Base-by-base conservation (phyloP, 2,797 vertebrate genomes). In the Rhabdophis nuchalis region DNA sequence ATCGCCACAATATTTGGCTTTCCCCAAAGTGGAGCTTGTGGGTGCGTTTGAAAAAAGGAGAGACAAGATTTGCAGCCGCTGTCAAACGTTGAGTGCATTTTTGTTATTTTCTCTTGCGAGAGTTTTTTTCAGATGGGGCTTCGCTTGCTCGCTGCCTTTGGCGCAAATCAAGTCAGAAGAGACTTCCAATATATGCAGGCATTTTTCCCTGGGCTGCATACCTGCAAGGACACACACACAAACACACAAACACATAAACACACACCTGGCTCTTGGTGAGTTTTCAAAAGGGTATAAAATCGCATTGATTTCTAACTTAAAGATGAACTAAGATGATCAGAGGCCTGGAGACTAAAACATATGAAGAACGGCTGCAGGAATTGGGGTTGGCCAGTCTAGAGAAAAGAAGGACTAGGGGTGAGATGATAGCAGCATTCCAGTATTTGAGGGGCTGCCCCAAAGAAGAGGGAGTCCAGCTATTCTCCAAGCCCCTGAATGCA, bases 1-100 rank as follows among this genome's bases (percentile, higher is more conserved):
- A 93, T 96, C 95, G 27, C 54, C 85, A 32, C 85, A 53, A 96
- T 94, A 86, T 94, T 92, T 92, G 95, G 91, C 14, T 91, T 85
- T 88, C 93, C 87, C 72, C 72, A 82, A 46, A 82, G 72, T 82
- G 27, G 93, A 92, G 27, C 1, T 58, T 92, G 3, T 92, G 3
- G 1, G 50, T 0, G 36, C 88, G 41, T 90, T 91, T n/a, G n/a
- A 85, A 94, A 89, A 93, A 29, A 0, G 93, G 23, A 0, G 12
- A 91, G 61, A 50, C 8, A 4, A 10, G 10, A 18, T 5, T 14
- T 36, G 36, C 58, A 18, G 86, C 61, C 82, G 90, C 56, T 86
- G 86, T 50, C 91, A 91, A 82, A 92, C 11, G 93, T 92, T 92
- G 88, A 93, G n/a, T 93, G 91, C 89, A 90, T 77, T 92, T 92